Percentiles rank a stretch among this genome's conserved stretches.
Conservation (phyloP, 2,888 invertebrate genomes). For the Aleiodes alternator region DNA sequence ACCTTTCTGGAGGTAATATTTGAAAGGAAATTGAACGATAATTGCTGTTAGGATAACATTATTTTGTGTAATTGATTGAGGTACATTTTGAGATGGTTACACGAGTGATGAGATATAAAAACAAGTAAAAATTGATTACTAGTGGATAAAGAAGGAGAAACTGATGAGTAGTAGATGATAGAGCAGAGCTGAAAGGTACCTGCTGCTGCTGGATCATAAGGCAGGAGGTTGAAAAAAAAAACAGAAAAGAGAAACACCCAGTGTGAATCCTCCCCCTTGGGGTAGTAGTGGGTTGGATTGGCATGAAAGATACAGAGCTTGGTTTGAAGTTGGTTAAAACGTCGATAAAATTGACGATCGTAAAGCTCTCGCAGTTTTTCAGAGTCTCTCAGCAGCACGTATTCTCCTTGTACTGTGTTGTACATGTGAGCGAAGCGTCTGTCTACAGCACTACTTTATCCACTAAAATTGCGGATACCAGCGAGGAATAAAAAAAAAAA, state of each 20-base stretch:
- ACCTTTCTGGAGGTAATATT: too few species aligned
- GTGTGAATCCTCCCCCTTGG: slow-evolving; percentile 1
- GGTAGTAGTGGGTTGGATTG: background rate
- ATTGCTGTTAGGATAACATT: too few species aligned
- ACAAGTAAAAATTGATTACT: slow-evolving; percentile 36
- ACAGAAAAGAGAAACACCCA: slow-evolving; percentile 42
- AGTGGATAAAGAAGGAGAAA: slow-evolving; percentile 23
- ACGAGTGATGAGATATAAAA: slow-evolving; percentile 36
- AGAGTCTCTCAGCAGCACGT: slow-evolving; percentile 36
- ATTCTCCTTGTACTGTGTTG: slow-evolving; percentile 28
- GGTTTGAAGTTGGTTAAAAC: slow-evolving; percentile 53
- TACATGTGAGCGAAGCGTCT: slow-evolving; percentile 9
- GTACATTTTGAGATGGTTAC: background rate
- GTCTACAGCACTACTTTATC: slow-evolving; percentile 11
- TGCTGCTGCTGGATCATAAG: background rate
- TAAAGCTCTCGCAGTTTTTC: slow-evolving; percentile 49
- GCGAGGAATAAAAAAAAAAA: slow-evolving; percentile 21
- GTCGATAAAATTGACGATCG: slow-evolving; percentile 56
- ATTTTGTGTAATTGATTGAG: too few species aligned
- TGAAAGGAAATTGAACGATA: too few species aligned
- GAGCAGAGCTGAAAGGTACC: slow-evolving; percentile 2
- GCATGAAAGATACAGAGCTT: slow-evolving; percentile 5
- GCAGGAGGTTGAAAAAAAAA: slow-evolving; percentile 40
- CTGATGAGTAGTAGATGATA: slow-evolving; percentile 38
- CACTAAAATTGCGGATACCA: slow-evolving; percentile 32